phyloP scores from a whole-genome alignment of 2,797 vertebrate species.

The Melanotaenia pygmaea region DNA sequence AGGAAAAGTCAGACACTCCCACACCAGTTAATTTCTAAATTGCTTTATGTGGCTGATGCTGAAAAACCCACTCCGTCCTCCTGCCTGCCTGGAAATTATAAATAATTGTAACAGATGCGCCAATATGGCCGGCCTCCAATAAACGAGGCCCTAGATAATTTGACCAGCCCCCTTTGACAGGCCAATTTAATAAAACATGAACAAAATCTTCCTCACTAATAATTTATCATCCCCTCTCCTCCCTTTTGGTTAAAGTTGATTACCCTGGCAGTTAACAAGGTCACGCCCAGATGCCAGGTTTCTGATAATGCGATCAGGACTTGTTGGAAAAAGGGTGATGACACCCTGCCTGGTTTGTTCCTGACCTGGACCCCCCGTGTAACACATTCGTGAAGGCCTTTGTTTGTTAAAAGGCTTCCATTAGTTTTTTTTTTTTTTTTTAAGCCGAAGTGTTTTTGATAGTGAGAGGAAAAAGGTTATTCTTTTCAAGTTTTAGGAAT shows the following conservation, averaged over 20 bases:
- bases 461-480: slow-evolving; percentile 35
- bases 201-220: slow-evolving; percentile 99
- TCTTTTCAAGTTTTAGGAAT: slow-evolving; percentile 35
- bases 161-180: slow-evolving; percentile 99
- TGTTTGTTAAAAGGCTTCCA: slow-evolving; percentile 44
- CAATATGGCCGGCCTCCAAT: slow-evolving; percentile 99
- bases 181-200: slow-evolving; percentile 99
- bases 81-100: slow-evolving; percentile 98
- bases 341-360: slow-evolving; percentile 63
- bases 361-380: slow-evolving; percentile 43
- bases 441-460: slow-evolving; percentile 48
- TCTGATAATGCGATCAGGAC: slow-evolving; percentile 99
- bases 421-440: slow-evolving; percentile 19
- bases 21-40: slow-evolving; percentile 99
- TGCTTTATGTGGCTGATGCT: slow-evolving; percentile 97
- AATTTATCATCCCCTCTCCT: slow-evolving; percentile 99
- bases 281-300: slow-evolving; percentile 99
- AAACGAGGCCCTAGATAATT: slow-evolving; percentile 99
- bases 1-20: slow-evolving; percentile 90
- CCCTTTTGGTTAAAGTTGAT: slow-evolving; percentile 99
- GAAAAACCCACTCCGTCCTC: slow-evolving; percentile 89
- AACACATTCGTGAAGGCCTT: slow-evolving; percentile 41
- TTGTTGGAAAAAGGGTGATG: slow-evolving; percentile 76
- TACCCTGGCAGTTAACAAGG: slow-evolving; percentile 99
- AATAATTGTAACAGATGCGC: slow-evolving; percentile 99